Evolutionary conservation across 2,888 invertebrate genomes (phyloP).

Genomic region (Thereva nobilitata): DNA sequence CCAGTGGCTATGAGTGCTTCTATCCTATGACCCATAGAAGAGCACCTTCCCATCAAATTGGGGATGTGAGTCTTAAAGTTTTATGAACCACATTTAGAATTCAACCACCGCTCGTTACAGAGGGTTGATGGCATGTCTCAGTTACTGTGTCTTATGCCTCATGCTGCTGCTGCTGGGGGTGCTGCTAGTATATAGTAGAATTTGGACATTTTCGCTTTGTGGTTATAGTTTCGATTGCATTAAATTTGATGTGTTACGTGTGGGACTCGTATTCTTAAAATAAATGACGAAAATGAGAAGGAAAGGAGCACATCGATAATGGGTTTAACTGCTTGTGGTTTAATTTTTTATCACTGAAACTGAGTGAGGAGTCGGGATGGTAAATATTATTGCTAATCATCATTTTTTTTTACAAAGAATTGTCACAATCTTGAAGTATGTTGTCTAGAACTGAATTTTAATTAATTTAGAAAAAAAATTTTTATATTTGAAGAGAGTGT

Average conservation of each 20-base stretch:
- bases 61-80: constrained; percentile 19
- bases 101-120: constrained; percentile 26
- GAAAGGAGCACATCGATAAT: no score
- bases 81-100: constrained; percentile 22
- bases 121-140: neutral
- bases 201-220: neutral
- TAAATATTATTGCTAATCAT: no score
- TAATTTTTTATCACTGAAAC: no score
- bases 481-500: no score
- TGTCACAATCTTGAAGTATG: no score
- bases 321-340: no score
- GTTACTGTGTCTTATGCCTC: constrained; percentile 4
- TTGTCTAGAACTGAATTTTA: no score
- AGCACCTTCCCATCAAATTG: constrained; percentile 29
- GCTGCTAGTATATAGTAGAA: no score
- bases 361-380: no score
- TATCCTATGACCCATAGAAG: neutral
- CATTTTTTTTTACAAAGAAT: no score
- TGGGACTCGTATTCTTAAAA: constrained; percentile 4
- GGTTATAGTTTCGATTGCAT: constrained; percentile 29
- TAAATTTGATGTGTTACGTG: constrained; percentile 26
- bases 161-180: neutral
- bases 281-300: neutral
- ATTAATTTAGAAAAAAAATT: no score
- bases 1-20: constrained; percentile 2